phyloP scores from a whole-genome alignment of 2,113 vertebrate species.

The Erythrolamprus reginae region DNA sequence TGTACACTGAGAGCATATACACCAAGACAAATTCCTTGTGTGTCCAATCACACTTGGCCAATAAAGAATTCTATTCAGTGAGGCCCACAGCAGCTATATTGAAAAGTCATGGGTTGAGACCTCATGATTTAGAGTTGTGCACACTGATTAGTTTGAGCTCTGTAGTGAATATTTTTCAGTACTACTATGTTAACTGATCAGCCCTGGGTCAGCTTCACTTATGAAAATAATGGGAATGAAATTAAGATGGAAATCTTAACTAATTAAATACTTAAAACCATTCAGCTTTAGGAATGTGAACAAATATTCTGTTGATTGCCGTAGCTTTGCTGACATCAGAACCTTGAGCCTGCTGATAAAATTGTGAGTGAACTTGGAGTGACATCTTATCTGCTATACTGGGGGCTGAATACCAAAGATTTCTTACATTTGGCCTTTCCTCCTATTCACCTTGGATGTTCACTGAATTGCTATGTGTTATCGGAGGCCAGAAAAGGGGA shows the following conservation, averaged over 20 bases:
- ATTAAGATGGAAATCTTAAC: slow-evolving; percentile 4
- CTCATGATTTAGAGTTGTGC: not conserved
- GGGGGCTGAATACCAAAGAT: not conserved
- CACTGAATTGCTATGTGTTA: slow-evolving; percentile 24
- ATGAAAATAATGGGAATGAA: not conserved
- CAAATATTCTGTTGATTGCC: slow-evolving; percentile 17
- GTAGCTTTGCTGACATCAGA: not conserved
- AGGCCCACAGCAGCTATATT: not conserved
- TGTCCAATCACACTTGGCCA: no score
- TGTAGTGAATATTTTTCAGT: not conserved
- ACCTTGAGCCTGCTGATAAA: not conserved
- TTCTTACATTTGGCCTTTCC: slow-evolving; percentile 23
- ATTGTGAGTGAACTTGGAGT: not conserved
- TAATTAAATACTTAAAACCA: not conserved
- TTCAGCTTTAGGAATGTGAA: not conserved
- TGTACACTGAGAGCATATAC: no score
- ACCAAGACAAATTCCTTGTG: no score
- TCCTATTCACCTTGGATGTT: slow-evolving; percentile 24
- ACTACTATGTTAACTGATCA: not conserved
- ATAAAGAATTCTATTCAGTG: no score
- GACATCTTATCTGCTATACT: not conserved
- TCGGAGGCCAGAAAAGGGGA: slow-evolving; percentile 6
- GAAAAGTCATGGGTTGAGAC: not conserved
- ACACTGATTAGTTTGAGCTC: not conserved
- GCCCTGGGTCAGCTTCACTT: not conserved